Base-by-base conservation (phyloP, 2,113 vertebrate species). In the Siniperca knerii region DNA sequence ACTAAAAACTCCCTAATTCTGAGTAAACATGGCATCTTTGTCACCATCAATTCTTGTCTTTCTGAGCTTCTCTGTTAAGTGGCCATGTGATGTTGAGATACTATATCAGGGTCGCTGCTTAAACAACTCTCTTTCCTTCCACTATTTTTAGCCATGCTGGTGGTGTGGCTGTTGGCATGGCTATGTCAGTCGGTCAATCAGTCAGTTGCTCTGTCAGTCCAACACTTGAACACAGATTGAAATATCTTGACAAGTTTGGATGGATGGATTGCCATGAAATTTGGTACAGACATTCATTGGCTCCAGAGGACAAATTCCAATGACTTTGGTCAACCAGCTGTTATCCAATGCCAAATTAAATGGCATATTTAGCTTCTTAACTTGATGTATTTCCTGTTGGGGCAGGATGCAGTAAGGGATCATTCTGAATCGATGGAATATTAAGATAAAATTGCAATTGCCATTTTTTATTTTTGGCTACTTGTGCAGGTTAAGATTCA, bases 91-190 rank as follows among this genome's bases (percentile, higher is more conserved):
- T 42, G 58, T n/a, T 2, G 12, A 52, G 71, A 44, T 55, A 1
- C 42, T 50, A 42, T 35, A 54, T 80, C 71, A 67, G 74, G n/a
- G 57, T 75, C 23, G 8, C 57, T 68, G 40, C 65, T 64, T 57
- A 16, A 23, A 33, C 48, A 77, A 48, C 75, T 44, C 58, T 62
- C 10, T 37, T 46, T 55, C 29, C 23, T 54, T 6, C 9, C 25
- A 7, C 2, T 72, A 16, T 55, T 66, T 42, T 67, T 29, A 42
- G n/a, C 50, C 46, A n/a, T 11, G 42, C 25, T 20, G 9, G 60
- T 12, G 4, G 46, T 9, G 8, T 33, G 25, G 11, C 44, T 23
- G 25, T 8, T n/a, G 42, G 12, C 25, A 62, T 8, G 60, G 11
- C 55, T 25, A 20, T 57, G 37, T 46, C 40, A 29, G 15, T 10